Base-by-base conservation (phyloP, 1,140 invertebrate species). In the Metaphire vulgaris region DNA sequence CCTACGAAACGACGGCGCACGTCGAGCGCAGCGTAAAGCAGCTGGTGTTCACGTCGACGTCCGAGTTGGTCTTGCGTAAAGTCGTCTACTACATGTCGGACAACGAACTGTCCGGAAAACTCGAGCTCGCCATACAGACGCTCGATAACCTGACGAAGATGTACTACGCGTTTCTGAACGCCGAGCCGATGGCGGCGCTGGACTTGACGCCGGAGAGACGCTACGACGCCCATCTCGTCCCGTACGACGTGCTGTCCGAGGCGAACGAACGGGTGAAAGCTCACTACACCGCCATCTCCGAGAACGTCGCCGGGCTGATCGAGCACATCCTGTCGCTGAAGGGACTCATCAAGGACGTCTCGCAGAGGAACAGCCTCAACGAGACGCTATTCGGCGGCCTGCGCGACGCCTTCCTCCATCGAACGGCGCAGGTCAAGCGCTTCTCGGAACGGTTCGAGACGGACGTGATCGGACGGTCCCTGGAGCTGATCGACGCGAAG, bases 21-120 rank as follows among this genome's bases (percentile, higher is more conserved):
- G 33, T 67, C 15, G 75, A 76, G 21, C 6, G 74, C 16, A 31
- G 56, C 1, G 33, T 74, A 16, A 68, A 74, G 29, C 74, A 74
- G 65, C 65, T 77, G n/a, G n/a, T 56, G 30, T 74, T 69, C 21
- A 68, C 64, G 2, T 56, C 76, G 28, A 33, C 72, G 28, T 32
- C 30, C 14, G 76, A 77, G 15, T 30, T 72, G 15, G 28, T 69
- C 32, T 30, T 69, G 15, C 34, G 76, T 14, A 77, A 33, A 41
- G 72, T 77, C n/a, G 16, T 77, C 33, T 77, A 74, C 76, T 72
- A 33, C 72, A 68, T 69, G 34, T 33, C 76, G 34, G 72, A 77
- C 66, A 74, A 29, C 66, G 70, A 74, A 33, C 65, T 77, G 2
- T 77, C 76, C 15, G 65, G 32, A 33, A 74, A 74, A 34, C 33